phyloP scores from a whole-genome alignment of 2,888 invertebrate species.

The Sycophila texana region DNA sequence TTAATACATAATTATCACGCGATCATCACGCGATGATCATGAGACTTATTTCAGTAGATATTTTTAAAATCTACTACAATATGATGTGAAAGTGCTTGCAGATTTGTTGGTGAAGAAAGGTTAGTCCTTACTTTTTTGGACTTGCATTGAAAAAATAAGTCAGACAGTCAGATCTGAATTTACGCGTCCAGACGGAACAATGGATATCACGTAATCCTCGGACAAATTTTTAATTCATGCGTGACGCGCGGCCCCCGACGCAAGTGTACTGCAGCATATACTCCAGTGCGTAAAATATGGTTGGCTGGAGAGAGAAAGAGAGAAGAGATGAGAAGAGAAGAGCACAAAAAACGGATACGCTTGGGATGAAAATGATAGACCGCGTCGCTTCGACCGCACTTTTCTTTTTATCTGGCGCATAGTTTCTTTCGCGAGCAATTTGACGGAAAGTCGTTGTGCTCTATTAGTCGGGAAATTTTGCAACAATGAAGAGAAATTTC shows the following conservation, averaged over 20 bases:
- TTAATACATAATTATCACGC: too few relatives aligned
- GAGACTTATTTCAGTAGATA: too few relatives aligned
- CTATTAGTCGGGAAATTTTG: not conserved
- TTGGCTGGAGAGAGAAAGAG: not conserved
- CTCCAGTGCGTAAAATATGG: slow-evolving; percentile 10
- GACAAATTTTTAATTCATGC: slow-evolving; percentile 19
- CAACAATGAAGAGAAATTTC: too few relatives aligned
- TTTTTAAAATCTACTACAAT: too few relatives aligned
- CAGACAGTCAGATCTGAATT: too few relatives aligned
- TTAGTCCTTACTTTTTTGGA: too few relatives aligned
- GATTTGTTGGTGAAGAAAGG: too few relatives aligned
- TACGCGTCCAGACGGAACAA: not conserved
- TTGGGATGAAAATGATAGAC: slow-evolving; percentile 13
- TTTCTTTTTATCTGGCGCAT: not conserved
- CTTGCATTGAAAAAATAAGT: too few relatives aligned
- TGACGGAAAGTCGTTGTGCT: not conserved
- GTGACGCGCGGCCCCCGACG: not conserved
- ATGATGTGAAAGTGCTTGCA: too few relatives aligned
- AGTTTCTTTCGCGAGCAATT: not conserved
- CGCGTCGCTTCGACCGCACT: slow-evolving; percentile 3
- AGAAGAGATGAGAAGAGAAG: not conserved
- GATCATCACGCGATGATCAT: too few relatives aligned
- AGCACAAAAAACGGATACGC: slow-evolving; percentile 15
- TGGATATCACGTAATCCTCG: not conserved
- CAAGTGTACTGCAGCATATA: not conserved